Evolutionary conservation across 2,888 invertebrate genomes (phyloP).

Genomic region (Nomada ferruginata): DNA sequence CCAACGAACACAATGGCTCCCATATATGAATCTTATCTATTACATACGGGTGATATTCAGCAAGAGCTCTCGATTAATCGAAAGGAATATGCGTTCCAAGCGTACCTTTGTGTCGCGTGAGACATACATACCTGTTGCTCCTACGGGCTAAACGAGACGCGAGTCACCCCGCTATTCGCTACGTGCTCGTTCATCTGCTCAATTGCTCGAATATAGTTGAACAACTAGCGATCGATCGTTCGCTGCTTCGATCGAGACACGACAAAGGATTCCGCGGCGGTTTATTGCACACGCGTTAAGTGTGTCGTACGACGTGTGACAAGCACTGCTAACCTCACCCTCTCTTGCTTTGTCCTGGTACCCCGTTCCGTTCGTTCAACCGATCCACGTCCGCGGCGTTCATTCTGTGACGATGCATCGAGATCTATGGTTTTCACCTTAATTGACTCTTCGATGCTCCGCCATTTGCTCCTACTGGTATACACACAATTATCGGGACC

Average conservation of each 20-base stretch:
- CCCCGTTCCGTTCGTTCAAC: not conserved
- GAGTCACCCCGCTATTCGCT: conserved; percentile 52
- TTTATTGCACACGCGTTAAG: conserved; percentile 42
- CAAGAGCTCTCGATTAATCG: conserved; percentile 64
- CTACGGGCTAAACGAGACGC: conserved; percentile 32
- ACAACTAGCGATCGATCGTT: conserved; percentile 22
- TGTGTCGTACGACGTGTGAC: conserved; percentile 20
- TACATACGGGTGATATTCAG: conserved; percentile 9
- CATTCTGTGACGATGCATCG: not conserved
- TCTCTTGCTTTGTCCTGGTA: not conserved
- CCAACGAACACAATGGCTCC: not conserved
- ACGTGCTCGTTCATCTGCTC: conserved; percentile 62
- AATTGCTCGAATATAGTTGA: conserved; percentile 48
- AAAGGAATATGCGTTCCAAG: conserved; percentile 58
- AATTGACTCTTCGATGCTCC: conserved; percentile 18
- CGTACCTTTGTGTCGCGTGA: conserved; percentile 55
- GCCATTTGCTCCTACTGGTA: not conserved
- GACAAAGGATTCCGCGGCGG: conserved; percentile 45
- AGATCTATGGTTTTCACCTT: conserved; percentile 14
- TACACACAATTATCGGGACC: not conserved
- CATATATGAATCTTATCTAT: not conserved
- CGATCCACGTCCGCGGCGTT: not conserved
- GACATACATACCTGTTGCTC: conserved; percentile 70
- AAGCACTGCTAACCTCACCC: not conserved
- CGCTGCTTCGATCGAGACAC: conserved; percentile 30